These are phyloP conservation scores for Stegana nigrithorax DNA, from an alignment of 2,888 invertebrate species.

Conservation along the genomic window DNA sequence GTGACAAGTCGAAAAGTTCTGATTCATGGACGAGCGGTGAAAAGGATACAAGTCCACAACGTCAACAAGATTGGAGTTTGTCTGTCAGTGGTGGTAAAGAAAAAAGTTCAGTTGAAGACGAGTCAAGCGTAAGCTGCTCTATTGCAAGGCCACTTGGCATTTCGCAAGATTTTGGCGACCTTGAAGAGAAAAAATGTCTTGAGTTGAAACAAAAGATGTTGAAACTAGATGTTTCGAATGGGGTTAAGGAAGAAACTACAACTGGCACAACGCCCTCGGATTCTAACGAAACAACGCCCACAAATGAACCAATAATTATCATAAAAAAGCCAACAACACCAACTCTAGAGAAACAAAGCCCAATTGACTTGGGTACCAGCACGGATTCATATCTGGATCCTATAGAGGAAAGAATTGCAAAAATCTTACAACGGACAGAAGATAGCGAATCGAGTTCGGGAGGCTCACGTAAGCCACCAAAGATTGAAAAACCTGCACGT, in stretches of 20 bases:
- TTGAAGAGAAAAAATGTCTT: slow-evolving; percentile 71
- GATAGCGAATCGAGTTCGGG: slow-evolving; percentile 75
- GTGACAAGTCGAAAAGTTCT: slow-evolving; percentile 78
- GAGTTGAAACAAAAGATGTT: slow-evolving; percentile 75
- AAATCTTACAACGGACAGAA: slow-evolving; percentile 69
- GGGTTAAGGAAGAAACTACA: slow-evolving; percentile 64
- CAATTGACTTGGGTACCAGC: slow-evolving; percentile 74
- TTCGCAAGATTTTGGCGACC: slow-evolving; percentile 79
- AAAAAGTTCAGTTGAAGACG: slow-evolving; percentile 77
- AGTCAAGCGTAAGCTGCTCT: slow-evolving; percentile 82
- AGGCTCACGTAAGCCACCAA: slow-evolving; percentile 71
- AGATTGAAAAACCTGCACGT: slow-evolving; percentile 68
- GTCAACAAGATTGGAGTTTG: slow-evolving; percentile 70
- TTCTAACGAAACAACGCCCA: slow-evolving; percentile 67
- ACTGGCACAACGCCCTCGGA: slow-evolving; percentile 70
- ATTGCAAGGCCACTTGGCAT: slow-evolving; percentile 83
- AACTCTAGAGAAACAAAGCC: slow-evolving; percentile 75
- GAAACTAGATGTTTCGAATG: slow-evolving; percentile 71
- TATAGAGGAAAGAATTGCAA: slow-evolving; percentile 69
- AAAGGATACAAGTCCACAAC: slow-evolving; percentile 75
- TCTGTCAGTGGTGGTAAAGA: slow-evolving; percentile 70
- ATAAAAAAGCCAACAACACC: slow-evolving; percentile 70
- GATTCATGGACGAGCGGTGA: slow-evolving; percentile 87
- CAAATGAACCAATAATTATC: slow-evolving; percentile 55
- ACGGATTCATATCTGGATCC: slow-evolving; percentile 68